Conservation (phyloP, 2,797 vertebrate genomes). For the Anableps anableps region DNA sequence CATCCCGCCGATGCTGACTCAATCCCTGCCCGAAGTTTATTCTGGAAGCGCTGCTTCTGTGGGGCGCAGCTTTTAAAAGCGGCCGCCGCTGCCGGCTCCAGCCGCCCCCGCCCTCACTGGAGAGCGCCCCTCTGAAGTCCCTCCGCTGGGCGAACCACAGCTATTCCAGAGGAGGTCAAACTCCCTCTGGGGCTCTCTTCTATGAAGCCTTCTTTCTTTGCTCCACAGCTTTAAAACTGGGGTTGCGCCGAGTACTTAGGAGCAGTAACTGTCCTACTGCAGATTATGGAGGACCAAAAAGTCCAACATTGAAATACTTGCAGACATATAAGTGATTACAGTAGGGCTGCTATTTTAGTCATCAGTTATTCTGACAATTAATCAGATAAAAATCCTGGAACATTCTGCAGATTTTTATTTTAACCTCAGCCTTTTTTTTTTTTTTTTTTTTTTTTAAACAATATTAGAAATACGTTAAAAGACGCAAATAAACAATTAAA, state of each 20-base stretch:
- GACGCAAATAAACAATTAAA: no score
- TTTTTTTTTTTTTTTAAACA: no score
- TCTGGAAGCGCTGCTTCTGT: slow-evolving; percentile 58
- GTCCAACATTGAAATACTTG: neutral
- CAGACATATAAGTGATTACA: neutral
- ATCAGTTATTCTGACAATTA: no score
- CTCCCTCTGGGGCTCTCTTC: neutral
- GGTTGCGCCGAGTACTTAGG: neutral
- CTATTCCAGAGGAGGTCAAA: neutral
- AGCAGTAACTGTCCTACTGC: neutral
- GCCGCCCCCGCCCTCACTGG: slow-evolving; percentile 66
- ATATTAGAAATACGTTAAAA: no score
- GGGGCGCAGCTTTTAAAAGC: slow-evolving; percentile 47
- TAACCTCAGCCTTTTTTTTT: no score
- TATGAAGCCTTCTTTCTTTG: neutral
- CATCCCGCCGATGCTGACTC: slow-evolving; percentile 46
- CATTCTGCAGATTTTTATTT: no score
- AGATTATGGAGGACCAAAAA: neutral
- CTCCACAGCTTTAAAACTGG: neutral
- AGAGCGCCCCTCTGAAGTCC: slow-evolving; percentile 56
- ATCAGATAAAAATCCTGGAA: no score
- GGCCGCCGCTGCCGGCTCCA: slow-evolving; percentile 39
- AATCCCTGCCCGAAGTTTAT: slow-evolving; percentile 65
- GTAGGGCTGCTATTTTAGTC: no score
- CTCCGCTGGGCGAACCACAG: neutral